Percentiles rank a stretch among this genome's conserved stretches.
Evolutionary conservation across 2,113 vertebrate genomes (phyloP).

Genomic region (Okapia johnstoni): DNA sequence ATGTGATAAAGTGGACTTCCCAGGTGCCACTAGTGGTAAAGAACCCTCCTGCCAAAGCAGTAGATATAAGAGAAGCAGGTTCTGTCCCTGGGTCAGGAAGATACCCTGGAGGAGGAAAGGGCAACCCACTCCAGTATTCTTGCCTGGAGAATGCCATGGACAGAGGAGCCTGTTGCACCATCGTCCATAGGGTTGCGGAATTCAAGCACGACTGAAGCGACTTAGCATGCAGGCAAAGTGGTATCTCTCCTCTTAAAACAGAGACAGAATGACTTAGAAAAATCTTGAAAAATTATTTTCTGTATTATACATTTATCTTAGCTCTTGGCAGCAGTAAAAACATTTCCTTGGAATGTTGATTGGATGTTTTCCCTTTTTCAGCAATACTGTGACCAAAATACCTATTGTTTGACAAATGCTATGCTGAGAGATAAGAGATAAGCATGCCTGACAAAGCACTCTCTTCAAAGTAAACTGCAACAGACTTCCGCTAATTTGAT

Average conservation of each 20-base stretch:
- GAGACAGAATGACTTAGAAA: background rate
- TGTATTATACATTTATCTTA: background rate
- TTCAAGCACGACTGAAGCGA: background rate
- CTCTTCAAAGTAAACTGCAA: background rate
- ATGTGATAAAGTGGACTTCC: background rate
- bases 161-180: background rate
- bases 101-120: background rate
- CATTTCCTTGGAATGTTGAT: constrained; percentile 37
- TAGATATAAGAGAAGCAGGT: background rate
- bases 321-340: background rate
- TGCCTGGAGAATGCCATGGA: background rate
- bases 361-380: constrained; percentile 9
- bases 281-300: constrained; percentile 24
- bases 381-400: background rate
- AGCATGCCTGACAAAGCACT: background rate
- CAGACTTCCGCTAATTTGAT: background rate
- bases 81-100: background rate
- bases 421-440: background rate
- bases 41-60: background rate
- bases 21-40: background rate
- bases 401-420: background rate
- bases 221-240: background rate
- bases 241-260: background rate
- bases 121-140: background rate
- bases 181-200: background rate